Evolutionary conservation across 2,113 vertebrate species (phyloP), one percentile per base, ranked within the genome.

Genomic region (Setophaga petechia): DNA sequence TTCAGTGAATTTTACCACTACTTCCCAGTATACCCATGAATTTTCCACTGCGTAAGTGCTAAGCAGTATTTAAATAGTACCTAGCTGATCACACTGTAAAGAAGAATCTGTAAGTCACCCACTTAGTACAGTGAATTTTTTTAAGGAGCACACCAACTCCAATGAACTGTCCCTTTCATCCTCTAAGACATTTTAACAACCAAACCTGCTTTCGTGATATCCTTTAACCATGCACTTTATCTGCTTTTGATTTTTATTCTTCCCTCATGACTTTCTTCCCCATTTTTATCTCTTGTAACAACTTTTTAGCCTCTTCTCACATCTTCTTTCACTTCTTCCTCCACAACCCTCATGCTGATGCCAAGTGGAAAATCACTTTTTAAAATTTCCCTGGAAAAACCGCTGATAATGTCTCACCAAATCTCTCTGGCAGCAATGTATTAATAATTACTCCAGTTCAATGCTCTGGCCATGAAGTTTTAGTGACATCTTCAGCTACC

Each of bases 41-140:
- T 89, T 96, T 97, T 92, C 76, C 84, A 84, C 61, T 51, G 57
- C 19, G 12, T 31, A 55, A 84, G 47, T 75, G 87, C 89, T 89
- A 93, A 90, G 44, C 6, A 67, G 21, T 67, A 84, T 71, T 82
- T 78, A 85, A 93, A 88, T 18, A 54, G 79, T 46, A 90, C 39
- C 51, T 35, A 74, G 55, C 55, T 44, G n/a, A 46, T 71, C 33
- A 84, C 71, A 81, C 35, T 2, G 1, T 30, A 21, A 43, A 55
- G 68, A 68, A 83, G 28, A 79, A 73, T 65, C 52, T 71, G 11
- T 49, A 87, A 87, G 31, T 51, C 51, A 71, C 71, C 15, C 63
- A 82, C 41, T 22, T 69, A 63, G 21, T 5, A 15, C 11, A 84
- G 52, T 20, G 30, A n/a, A 15, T 57, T 85, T 46, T 84, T 58